Conservation (phyloP, 1,140 invertebrate genomes). For the Leptinotarsa lineolata region DNA sequence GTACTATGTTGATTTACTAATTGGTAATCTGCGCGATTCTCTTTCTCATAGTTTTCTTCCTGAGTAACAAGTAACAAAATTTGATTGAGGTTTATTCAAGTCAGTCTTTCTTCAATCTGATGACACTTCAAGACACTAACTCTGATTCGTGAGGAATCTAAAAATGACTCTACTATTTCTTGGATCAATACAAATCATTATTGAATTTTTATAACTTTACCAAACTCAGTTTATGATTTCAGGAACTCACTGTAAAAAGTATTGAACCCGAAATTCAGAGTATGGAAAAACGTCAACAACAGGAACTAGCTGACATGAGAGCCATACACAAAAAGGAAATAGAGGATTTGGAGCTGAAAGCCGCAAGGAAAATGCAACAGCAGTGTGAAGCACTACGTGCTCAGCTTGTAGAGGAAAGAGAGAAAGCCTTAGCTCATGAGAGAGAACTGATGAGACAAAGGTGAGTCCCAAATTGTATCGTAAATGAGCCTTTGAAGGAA, state of each 20-base stretch:
- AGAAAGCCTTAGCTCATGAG: conserved; percentile 60
- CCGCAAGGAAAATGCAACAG: conserved; percentile 60
- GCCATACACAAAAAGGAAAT: conserved; percentile 64
- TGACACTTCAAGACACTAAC: too few species aligned
- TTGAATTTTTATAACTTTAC: too few species aligned
- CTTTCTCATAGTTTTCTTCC: too few species aligned
- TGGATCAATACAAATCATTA: too few species aligned
- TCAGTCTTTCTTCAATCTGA: too few species aligned
- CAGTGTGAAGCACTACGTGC: conserved; percentile 59
- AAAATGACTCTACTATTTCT: too few species aligned
- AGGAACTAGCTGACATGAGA: conserved; percentile 64
- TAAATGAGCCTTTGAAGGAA: too few species aligned
- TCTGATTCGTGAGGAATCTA: too few species aligned
- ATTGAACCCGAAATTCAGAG: conserved; percentile 72
- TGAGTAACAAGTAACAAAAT: too few species aligned
- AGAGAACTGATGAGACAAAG: conserved; percentile 57
- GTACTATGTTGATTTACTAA: too few species aligned
- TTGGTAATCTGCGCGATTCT: too few species aligned
- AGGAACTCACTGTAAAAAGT: conserved; percentile 74
- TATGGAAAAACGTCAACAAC: conserved; percentile 67
- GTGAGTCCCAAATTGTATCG: conserved; percentile 31
- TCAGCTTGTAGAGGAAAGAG: conserved; percentile 58
- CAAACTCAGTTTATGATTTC: background rate
- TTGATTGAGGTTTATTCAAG: too few species aligned
- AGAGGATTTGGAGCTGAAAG: conserved; percentile 62